Evolutionary conservation across 2,888 invertebrate species (phyloP).

Genomic region (Leptinotarsa tumamoca): DNA sequence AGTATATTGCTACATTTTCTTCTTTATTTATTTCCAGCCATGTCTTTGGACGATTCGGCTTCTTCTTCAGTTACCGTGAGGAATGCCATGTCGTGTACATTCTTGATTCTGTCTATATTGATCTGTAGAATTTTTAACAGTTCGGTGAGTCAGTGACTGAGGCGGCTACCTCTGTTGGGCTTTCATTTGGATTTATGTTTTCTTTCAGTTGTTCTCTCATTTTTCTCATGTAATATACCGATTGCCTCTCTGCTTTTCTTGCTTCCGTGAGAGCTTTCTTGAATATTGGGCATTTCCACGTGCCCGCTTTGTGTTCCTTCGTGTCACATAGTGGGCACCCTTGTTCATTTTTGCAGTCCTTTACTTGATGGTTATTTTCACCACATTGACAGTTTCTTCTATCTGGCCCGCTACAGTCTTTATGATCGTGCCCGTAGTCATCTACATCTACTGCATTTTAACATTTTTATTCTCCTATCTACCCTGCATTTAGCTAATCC

Average conservation of each 20-base stretch:
- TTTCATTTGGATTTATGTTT: neutral
- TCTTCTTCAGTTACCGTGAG: slow-evolving; percentile 11
- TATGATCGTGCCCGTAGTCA: neutral
- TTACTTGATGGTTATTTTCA: neutral
- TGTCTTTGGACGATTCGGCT: neutral
- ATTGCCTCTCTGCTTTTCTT: neutral
- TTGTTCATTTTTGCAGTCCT: slow-evolving; percentile 1
- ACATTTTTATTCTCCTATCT: neutral
- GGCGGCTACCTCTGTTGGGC: neutral
- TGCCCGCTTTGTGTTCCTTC: slow-evolving; percentile 7
- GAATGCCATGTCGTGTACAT: slow-evolving; percentile 32
- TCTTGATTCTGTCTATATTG: neutral
- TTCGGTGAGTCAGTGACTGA: neutral
- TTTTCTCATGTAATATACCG: neutral
- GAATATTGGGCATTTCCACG: slow-evolving; percentile 9
- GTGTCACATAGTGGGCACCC: neutral
- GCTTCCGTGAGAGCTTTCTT: slow-evolving; percentile 7
- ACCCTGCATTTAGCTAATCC: neutral
- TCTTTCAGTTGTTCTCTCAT: neutral
- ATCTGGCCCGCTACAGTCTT: slow-evolving; percentile 8
- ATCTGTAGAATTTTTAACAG: neutral
- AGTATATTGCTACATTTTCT: slow-evolving; percentile 20
- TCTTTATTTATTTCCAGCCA: slow-evolving; percentile 15
- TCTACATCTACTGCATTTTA: neutral
- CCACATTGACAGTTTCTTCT: slow-evolving; percentile 18